phyloP scores from a whole-genome alignment of 1,140 invertebrate genomes.

The Chironomus striatipennis region DNA sequence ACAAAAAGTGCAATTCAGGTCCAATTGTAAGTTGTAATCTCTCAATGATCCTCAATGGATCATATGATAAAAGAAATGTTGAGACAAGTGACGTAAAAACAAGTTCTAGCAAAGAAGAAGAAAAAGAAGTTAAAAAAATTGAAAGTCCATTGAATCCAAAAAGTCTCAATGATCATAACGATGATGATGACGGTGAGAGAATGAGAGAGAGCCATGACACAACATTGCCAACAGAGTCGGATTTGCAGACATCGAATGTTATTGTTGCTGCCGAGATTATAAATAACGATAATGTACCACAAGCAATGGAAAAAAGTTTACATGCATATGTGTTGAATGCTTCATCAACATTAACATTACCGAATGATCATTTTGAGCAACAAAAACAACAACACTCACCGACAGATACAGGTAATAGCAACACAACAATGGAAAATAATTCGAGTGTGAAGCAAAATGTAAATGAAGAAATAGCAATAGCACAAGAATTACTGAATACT shows the following conservation, averaged over 20 bases:
- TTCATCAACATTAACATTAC: neutral
- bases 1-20: neutral
- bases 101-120: neutral
- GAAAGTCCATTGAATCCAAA: conserved; percentile 19
- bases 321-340: neutral
- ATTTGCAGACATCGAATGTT: neutral
- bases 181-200: too few relatives aligned
- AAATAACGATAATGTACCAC: neutral
- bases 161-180: neutral
- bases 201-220: neutral
- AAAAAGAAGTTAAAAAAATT: neutral
- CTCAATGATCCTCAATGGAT: conserved; percentile 1
- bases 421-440: conserved; percentile 31
- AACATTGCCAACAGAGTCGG: neutral
- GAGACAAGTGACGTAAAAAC: neutral
- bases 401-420: conserved; percentile 22
- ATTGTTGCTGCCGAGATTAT: neutral
- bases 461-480: neutral
- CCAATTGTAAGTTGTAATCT: neutral
- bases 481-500: conserved; percentile 21
- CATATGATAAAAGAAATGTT: neutral
- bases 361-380: conserved; percentile 28
- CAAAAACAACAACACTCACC: neutral
- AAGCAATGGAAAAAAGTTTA: neutral
- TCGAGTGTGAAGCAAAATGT: conserved; percentile 27